A percentile compares a stretch with the other conserved stretches of the same genome.
phyloP scores from a whole-genome alignment of 2,888 invertebrate species.

The Meliscaeva auricollis region DNA sequence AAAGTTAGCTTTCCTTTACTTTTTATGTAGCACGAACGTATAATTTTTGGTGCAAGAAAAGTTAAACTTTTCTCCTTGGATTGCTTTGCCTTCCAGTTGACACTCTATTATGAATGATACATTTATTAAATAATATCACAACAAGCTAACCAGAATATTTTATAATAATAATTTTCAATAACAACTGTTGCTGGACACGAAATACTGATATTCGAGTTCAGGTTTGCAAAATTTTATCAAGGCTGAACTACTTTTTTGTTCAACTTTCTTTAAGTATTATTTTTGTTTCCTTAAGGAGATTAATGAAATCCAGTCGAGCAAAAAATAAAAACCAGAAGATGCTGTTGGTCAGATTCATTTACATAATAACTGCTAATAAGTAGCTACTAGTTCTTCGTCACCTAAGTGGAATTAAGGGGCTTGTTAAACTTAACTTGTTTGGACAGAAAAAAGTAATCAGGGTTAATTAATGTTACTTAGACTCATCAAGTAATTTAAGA shows the following conservation, averaged over 20 bases:
- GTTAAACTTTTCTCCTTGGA: too few species aligned
- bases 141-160: neutral
- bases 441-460: neutral
- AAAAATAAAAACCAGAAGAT: constrained; percentile 2
- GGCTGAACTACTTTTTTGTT: constrained; percentile 24
- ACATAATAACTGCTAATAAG: constrained; percentile 18
- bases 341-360: neutral
- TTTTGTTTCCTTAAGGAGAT: neutral
- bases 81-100: too few species aligned
- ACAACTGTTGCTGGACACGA: neutral
- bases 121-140: constrained; percentile 76
- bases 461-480: too few species aligned
- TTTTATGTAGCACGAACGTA: too few species aligned
- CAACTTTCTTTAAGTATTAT: constrained; percentile 18
- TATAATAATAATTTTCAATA: neutral
- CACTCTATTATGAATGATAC: neutral
- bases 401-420: constrained; percentile 1
- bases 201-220: neutral
- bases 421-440: constrained; percentile 8
- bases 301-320: constrained; percentile 11
- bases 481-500: too few species aligned
- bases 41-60: too few species aligned
- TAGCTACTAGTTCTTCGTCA: neutral
- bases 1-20: too few species aligned
- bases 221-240: constrained; percentile 18